These are phyloP conservation scores for Colius striatus DNA, from an alignment of 2,113 vertebrate species.

Conservation along the genomic window DNA sequence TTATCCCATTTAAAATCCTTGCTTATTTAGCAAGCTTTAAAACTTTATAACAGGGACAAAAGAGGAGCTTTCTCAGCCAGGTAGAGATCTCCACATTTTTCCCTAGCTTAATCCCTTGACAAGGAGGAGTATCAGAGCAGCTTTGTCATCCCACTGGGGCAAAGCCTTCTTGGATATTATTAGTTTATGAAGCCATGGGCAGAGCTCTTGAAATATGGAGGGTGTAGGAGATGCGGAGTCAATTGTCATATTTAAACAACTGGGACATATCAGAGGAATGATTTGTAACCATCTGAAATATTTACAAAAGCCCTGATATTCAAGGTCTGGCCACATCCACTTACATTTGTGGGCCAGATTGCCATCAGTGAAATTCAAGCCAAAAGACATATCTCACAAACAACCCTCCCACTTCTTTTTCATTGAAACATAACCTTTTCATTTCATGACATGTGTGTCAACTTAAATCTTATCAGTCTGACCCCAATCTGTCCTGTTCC, in stretches of 20 bases:
- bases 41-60: background rate
- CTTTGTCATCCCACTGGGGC: background rate
- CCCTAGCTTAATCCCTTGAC: background rate
- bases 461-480: slow-evolving; percentile 53
- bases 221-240: background rate
- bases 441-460: slow-evolving; percentile 36
- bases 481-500: slow-evolving; percentile 67
- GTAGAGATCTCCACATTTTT: background rate
- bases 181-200: background rate
- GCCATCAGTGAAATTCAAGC: background rate
- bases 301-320: background rate
- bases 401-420: background rate
- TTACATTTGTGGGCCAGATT: background rate
- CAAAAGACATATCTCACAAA: slow-evolving; percentile 12
- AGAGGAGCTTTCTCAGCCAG: background rate
- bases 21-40: background rate
- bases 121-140: background rate
- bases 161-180: background rate
- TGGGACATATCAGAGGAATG: background rate
- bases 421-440: slow-evolving; percentile 61
- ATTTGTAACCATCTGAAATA: background rate
- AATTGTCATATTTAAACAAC: background rate
- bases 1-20: background rate
- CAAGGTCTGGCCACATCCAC: background rate
- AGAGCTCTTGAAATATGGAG: background rate